These are phyloP conservation scores for Helogale parvula DNA, from an alignment of 2,113 vertebrate genomes.

Conservation along the genomic window DNA sequence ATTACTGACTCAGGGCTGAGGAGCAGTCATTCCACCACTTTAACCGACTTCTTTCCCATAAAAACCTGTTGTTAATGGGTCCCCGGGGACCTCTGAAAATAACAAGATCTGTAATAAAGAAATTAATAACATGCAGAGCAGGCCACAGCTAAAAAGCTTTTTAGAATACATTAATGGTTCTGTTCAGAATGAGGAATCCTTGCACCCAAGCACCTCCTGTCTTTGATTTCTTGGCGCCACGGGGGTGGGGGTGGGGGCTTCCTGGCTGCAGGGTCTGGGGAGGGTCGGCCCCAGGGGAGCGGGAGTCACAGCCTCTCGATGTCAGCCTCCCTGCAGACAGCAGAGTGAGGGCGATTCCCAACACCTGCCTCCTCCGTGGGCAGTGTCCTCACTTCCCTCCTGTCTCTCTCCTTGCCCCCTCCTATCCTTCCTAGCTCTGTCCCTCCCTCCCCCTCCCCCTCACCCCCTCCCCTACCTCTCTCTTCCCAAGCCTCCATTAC, in stretches of 20 bases:
- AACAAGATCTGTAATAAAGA: conserved; percentile 90
- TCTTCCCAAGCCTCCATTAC: background rate
- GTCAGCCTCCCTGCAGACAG: background rate
- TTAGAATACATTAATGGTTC: conserved; percentile 81
- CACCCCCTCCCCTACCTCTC: background rate
- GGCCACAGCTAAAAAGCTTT: conserved; percentile 81
- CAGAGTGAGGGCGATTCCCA: background rate
- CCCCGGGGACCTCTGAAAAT: conserved; percentile 87
- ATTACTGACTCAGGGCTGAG: conserved; percentile 86
- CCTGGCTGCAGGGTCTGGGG: background rate
- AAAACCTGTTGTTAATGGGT: conserved; percentile 86
- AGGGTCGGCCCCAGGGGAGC: background rate
- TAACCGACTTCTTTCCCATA: conserved; percentile 89
- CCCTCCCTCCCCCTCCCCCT: background rate
- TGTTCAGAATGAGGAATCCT: conserved; percentile 52
- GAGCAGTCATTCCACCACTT: conserved; percentile 86
- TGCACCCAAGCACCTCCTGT: conserved; percentile 40
- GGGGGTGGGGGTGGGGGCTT: background rate
- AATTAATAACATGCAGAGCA: conserved; percentile 88
- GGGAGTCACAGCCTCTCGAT: background rate
- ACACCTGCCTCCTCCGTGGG: background rate
- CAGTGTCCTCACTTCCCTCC: background rate
- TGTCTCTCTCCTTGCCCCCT: background rate
- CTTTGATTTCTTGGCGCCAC: background rate
- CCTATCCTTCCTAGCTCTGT: accelerated